phyloP scores from a whole-genome alignment of 2,888 invertebrate species.

The Lasioglossum malachurum region DNA sequence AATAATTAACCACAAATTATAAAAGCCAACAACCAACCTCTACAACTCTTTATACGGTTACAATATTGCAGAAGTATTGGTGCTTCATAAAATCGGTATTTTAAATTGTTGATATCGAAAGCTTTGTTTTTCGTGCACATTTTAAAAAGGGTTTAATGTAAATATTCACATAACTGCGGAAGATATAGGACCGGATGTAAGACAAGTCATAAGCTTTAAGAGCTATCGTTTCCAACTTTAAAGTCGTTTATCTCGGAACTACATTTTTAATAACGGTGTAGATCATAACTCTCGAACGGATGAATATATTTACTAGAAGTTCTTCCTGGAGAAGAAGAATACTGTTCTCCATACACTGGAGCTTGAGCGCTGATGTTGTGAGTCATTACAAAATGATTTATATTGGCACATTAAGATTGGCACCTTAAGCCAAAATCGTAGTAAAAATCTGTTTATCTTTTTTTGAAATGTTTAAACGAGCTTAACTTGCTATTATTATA shows the following conservation, averaged over 20 bases:
- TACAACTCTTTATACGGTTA: neutral
- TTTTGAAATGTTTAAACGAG: too few relatives aligned
- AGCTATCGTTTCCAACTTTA: neutral
- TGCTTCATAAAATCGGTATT: neutral
- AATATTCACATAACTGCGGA: neutral
- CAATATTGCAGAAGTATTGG: neutral
- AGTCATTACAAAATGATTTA: neutral
- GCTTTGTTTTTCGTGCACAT: neutral
- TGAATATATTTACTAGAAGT: neutral
- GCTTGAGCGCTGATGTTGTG: neutral
- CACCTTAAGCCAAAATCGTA: too few relatives aligned
- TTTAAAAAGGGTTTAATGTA: neutral
- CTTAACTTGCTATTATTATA: too few relatives aligned
- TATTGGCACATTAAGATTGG: too few relatives aligned
- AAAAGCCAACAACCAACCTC: neutral
- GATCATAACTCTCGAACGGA: neutral
- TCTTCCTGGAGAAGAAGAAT: neutral
- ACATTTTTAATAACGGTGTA: neutral
- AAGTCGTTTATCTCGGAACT: neutral
- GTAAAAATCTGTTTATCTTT: too few relatives aligned
- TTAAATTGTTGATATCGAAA: neutral
- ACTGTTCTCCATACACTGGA: neutral
- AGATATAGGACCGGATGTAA: neutral
- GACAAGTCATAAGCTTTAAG: neutral
- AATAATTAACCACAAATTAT: neutral